These are phyloP conservation scores for Drosophila ezoana DNA, from an alignment of 2,888 invertebrate genomes.

Conservation along the genomic window DNA sequence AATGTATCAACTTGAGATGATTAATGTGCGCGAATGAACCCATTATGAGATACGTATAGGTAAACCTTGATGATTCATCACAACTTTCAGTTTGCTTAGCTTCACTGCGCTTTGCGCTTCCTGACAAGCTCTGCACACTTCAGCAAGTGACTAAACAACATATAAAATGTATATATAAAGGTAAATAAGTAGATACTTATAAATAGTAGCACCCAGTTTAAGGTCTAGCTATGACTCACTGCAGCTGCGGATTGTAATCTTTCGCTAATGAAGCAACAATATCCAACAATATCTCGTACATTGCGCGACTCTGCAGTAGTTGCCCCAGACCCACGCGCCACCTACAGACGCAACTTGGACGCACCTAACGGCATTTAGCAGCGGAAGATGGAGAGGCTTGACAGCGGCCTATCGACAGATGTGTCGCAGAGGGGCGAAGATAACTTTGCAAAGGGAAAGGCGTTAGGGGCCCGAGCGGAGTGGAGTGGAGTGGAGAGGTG, in stretches of 20 bases:
- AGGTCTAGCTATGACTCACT: conserved; percentile 36
- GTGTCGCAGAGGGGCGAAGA: conserved; percentile 1
- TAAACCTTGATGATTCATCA: conserved; percentile 37
- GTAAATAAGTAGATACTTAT: conserved; percentile 5
- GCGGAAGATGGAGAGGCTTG: conserved; percentile 28
- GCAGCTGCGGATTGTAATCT: conserved; percentile 24
- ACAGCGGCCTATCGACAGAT: conserved; percentile 37
- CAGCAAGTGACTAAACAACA: conserved; percentile 28
- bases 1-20: conserved; percentile 1
- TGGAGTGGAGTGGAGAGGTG: neutral
- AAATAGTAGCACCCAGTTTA: conserved; percentile 2
- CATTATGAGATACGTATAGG: conserved; percentile 7
- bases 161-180: neutral
- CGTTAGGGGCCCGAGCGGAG: too few species aligned
- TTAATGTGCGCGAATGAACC: conserved; percentile 12
- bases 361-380: conserved; percentile 59
- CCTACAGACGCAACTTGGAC: conserved; percentile 36
- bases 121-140: conserved; percentile 10
- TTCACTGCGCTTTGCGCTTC: conserved; percentile 20
- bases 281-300: conserved; percentile 6
- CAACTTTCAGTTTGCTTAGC: conserved; percentile 33
- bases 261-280: conserved; percentile 36
- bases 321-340: conserved; percentile 30
- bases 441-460: neutral
- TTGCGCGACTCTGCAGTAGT: neutral